Base-by-base conservation (phyloP, 1,140 invertebrate genomes). In the Mya arenaria region DNA sequence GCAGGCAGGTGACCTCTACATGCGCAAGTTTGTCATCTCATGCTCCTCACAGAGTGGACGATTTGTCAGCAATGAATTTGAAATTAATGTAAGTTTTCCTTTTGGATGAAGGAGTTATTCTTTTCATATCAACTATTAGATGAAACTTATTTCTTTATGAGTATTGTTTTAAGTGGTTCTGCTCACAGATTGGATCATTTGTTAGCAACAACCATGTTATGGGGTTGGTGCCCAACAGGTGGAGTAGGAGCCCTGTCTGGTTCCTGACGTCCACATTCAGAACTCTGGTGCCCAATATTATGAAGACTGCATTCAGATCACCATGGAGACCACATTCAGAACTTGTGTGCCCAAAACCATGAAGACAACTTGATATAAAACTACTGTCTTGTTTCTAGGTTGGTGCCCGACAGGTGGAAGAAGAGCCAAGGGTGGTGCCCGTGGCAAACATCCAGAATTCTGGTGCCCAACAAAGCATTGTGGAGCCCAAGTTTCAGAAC, bases 61-160 rank as follows among this genome's bases (percentile, higher is more conserved):
- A 25, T 98, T 98, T 93, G 96, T 96, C 69, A 98, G 97, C 92
- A 98, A 98, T 93, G 97, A 98, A 94, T 98, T 98, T 92, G 96
- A 97, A 36, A 96, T 98, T 92, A 97, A 97, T 82, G 96, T 80
- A 44, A 94, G 94, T 94, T n/a, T 30, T 3, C 5, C 25, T 58
- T 13, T 37, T 41, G n/a, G 15, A 17, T 37, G 0, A 60, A 39
- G 10, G 25, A 17, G 30, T 36, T 74, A 28, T 36, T n/a, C 44
- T 37, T 39, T 41, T n/a, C 15, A 25, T 60, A 10, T 19, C 25
- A 32, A 19, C 36, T 34, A 65, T 65, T 19, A 34, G 17, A 23
- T 36, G 36, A 48, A 10, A 48, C 44, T 48, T 48, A 48, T 71
- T 8, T n/a, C n/a, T 68, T 37, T 17, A 10, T 1, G 1, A 1